phyloP scores from a whole-genome alignment of 2,888 invertebrate genomes.

The Cistogaster globosa region DNA sequence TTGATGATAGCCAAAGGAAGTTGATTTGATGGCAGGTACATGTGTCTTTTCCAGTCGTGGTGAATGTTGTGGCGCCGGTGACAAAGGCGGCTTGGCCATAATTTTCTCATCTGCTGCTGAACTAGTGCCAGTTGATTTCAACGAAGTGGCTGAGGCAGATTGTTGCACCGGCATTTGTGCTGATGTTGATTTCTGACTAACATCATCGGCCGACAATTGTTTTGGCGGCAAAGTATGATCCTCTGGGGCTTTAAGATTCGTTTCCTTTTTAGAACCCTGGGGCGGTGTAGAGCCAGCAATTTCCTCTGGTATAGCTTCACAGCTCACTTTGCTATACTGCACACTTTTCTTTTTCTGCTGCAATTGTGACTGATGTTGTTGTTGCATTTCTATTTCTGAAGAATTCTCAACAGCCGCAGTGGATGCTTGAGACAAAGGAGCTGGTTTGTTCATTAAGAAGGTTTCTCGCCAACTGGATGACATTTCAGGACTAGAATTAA shows the following conservation, averaged over 20 bases:
- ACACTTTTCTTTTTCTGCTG: slow-evolving; percentile 84
- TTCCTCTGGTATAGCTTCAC: slow-evolving; percentile 96
- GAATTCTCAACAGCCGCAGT: slow-evolving; percentile 48
- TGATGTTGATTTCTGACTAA: slow-evolving; percentile 72
- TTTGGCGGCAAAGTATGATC: slow-evolving; percentile 78
- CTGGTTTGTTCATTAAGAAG: slow-evolving; percentile 83
- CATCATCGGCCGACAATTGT: slow-evolving; percentile 82
- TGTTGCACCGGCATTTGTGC: slow-evolving; percentile 76
- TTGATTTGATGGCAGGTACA: slow-evolving; percentile 63
- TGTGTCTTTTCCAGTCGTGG: slow-evolving; percentile 80
- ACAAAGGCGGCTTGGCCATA: slow-evolving; percentile 86
- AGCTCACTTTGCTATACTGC: slow-evolving; percentile 89
- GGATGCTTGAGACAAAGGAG: slow-evolving; percentile 80
- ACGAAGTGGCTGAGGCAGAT: slow-evolving; percentile 78
- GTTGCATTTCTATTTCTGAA: slow-evolving; percentile 42
- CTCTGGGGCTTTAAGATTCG: slow-evolving; percentile 56
- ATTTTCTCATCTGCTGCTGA: slow-evolving; percentile 76
- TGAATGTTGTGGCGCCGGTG: slow-evolving; percentile 83
- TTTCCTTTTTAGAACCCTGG: slow-evolving; percentile 73
- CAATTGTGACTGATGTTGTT: slow-evolving; percentile 75
- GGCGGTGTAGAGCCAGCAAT: slow-evolving; percentile 91
- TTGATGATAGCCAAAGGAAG: slow-evolving; percentile 69
- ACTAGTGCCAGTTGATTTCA: slow-evolving; percentile 73
- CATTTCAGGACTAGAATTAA: slow-evolving; percentile 97
- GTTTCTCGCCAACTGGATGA: slow-evolving; percentile 92